phyloP scores from a whole-genome alignment of 2,888 invertebrate genomes.

The Pristionchus maxplancki region DNA sequence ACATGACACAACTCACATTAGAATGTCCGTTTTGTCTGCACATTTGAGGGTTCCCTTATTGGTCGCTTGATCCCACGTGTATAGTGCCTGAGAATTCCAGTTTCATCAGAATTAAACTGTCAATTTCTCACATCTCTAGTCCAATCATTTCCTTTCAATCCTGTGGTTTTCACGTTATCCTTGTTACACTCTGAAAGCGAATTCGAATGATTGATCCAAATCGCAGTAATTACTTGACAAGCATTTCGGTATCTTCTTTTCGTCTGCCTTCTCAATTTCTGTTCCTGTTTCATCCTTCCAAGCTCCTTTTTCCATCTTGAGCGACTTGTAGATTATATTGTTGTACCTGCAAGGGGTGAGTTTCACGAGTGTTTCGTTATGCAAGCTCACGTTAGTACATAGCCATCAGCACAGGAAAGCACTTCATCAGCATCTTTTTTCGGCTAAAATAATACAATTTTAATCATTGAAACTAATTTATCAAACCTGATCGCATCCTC shows the following conservation, averaged over 20 bases:
- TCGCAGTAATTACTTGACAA: conserved; percentile 1
- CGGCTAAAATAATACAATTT: neutral
- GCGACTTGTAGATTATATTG: neutral
- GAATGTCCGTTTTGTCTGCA: neutral
- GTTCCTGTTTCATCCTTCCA: neutral
- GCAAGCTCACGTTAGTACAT: neutral
- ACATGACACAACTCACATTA: neutral
- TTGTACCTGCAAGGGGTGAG: neutral
- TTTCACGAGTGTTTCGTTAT: neutral
- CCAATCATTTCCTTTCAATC: no score
- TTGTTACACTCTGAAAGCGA: neutral
- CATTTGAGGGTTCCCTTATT: neutral
- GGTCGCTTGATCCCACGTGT: neutral
- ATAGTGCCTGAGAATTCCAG: neutral
- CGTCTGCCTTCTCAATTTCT: neutral
- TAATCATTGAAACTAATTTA: neutral
- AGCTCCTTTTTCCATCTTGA: neutral
- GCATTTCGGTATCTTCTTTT: neutral
- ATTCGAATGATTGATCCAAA: neutral
- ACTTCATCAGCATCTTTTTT: neutral
- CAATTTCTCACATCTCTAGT: neutral
- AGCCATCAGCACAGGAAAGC: neutral
- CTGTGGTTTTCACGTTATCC: neutral
- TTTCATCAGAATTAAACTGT: neutral
- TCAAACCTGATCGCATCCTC: neutral